These are phyloP conservation scores for Neodiprion pinetum DNA, from an alignment of 1,140 invertebrate genomes.

Conservation along the genomic window DNA sequence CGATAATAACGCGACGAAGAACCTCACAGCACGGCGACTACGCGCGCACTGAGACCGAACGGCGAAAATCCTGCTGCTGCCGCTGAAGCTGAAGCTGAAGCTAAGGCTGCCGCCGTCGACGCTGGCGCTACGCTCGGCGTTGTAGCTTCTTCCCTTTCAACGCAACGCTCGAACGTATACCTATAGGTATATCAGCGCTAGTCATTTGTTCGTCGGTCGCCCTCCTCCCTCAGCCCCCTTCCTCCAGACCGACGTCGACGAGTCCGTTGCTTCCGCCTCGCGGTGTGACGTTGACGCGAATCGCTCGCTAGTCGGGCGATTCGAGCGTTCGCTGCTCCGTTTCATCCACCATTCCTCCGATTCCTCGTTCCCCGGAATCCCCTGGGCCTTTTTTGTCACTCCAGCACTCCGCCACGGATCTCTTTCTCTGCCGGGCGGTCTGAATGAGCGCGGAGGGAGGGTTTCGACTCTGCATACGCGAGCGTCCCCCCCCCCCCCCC, in stretches of 20 bases:
- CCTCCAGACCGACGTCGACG: slow-evolving; percentile 13
- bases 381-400: too few species aligned
- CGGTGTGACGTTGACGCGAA: too few species aligned
- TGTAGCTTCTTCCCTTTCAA: background rate
- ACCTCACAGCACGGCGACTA: slow-evolving; percentile 2
- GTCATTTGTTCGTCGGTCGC: slow-evolving; percentile 57
- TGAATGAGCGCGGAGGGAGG: too few species aligned
- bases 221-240: slow-evolving; percentile 28
- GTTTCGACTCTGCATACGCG: slow-evolving; percentile 41
- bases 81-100: too few species aligned
- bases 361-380: too few species aligned
- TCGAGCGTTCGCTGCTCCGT: background rate
- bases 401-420: too few species aligned
- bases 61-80: background rate
- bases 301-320: background rate
- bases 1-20: background rate
- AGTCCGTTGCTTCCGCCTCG: background rate
- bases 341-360: too few species aligned
- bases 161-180: slow-evolving; percentile 44
- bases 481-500: slow-evolving; percentile 53
- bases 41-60: background rate
- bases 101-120: too few species aligned
- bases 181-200: slow-evolving; percentile 41
- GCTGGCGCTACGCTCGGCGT: too few species aligned
- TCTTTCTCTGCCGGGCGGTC: too few species aligned